Evolutionary conservation across 2,113 vertebrate genomes (phyloP), one percentile per base, ranked within the genome.

Genomic region (Otocyon megalotis): DNA sequence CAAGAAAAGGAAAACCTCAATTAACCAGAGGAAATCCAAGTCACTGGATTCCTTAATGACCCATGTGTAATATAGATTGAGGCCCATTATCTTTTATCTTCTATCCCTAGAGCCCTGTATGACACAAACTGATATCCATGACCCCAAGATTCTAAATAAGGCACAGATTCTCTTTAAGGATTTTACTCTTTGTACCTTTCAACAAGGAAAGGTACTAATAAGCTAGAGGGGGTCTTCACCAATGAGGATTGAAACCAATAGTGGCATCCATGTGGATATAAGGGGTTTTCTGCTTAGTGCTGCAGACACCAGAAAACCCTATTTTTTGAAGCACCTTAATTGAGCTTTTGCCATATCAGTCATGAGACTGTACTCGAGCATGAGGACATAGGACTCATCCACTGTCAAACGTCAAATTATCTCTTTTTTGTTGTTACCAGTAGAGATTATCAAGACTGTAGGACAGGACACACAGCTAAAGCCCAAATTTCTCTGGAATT

Each of bases 331-430:
- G 81, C 4, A 77, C 43, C 83, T 95, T 96, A 94, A 97, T 58
- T 96, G 93, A 97, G 89, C 83, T 97, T 96, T 96, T 90, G 17
- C 30, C 93, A 24, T 69, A 69, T 88, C 43, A 85, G 53, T 97
- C 92, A 89, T 74, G 89, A 97, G 54, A 50, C 58, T 94, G 10
- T 28, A 79, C 24, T 84, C 74, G 97, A 95, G 91, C 93, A 93
- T 92, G 95, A 97, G 93, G 96, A 96, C 89, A 95, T 7, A 93
- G 97, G 93, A 88, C 96, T 97, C 90, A 96, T 16, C 83, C 92
- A 92, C 69, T 69, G 58, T 92, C 92, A 95, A 89, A 60, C 58
- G 79, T 91, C 83, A 87, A 93, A 85, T 24, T 81, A 63, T 50
- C 67, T 67, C 63, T 92, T 80, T 89, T 54, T 83, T 85, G 65